Evolutionary conservation across 2,888 invertebrate species (phyloP).

Genomic region (Limnephilus marmoratus): DNA sequence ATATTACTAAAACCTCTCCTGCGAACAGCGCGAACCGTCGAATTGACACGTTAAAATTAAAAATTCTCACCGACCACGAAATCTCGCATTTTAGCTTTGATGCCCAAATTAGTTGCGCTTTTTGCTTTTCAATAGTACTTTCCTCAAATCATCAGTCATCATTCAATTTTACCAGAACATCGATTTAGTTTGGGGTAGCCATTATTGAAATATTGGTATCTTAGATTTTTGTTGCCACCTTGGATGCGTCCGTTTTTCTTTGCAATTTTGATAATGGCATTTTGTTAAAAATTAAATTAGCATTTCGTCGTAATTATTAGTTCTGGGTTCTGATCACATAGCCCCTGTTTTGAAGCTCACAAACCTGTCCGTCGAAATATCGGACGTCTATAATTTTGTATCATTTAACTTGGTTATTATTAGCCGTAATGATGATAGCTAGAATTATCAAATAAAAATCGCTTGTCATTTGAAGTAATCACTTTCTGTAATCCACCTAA

Average conservation of each 20-base stretch:
- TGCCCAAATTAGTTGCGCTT: background rate
- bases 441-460: constrained; percentile 12
- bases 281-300: background rate
- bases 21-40: background rate
- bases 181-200: background rate
- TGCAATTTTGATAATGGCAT: background rate
- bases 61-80: background rate
- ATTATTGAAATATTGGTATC: background rate
- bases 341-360: background rate
- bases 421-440: background rate
- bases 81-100: background rate
- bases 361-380: background rate
- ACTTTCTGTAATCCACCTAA: constrained; percentile 13
- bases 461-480: constrained; percentile 39
- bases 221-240: background rate
- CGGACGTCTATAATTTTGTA: background rate
- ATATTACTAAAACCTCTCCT: background rate
- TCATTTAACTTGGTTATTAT: constrained; percentile 15
- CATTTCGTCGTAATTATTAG: background rate
- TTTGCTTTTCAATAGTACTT: background rate
- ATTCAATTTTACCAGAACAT: background rate
- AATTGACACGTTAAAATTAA: background rate
- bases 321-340: background rate
- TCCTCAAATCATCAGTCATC: background rate
- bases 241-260: background rate